phyloP scores from a whole-genome alignment of 2,113 vertebrate species.

The Sorex fumeus region DNA sequence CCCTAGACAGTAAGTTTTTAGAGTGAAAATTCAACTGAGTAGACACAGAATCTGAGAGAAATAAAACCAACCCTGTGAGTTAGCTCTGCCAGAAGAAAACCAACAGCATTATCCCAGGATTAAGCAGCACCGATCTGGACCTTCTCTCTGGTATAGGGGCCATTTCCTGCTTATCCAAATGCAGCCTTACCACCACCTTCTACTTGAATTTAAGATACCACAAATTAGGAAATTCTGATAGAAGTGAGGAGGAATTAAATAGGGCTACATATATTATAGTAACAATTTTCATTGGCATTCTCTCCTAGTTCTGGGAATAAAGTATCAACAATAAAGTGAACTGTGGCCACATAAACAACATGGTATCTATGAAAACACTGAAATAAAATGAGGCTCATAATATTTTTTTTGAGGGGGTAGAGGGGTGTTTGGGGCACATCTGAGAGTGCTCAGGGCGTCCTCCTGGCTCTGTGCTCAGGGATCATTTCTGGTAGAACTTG shows the following conservation, averaged over 20 bases:
- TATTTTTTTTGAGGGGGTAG: neutral
- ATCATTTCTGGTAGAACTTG: no score
- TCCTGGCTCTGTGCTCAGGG: no score
- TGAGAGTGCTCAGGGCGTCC: no score
- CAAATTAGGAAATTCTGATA: neutral
- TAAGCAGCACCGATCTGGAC: neutral
- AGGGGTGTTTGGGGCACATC: no score
- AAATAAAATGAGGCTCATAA: neutral
- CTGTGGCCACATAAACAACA: neutral
- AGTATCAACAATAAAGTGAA: neutral
- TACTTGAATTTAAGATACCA: slow-evolving; percentile 38
- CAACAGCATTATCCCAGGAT: neutral
- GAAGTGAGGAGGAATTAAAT: slow-evolving; percentile 37
- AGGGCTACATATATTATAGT: slow-evolving; percentile 6
- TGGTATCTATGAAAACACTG: neutral
- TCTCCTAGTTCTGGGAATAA: slow-evolving; percentile 31
- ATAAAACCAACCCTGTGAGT: neutral
- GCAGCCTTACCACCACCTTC: neutral
- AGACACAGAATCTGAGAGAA: neutral
- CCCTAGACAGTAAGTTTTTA: neutral
- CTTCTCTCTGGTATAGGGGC: no score
- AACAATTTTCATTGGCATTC: slow-evolving; percentile 33
- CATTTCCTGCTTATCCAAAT: neutral
- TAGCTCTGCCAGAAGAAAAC: no score
- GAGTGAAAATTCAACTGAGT: neutral